These are phyloP conservation scores for Drosophila pachea DNA, from an alignment of 1,140 invertebrate species.

Conservation along the genomic window DNA sequence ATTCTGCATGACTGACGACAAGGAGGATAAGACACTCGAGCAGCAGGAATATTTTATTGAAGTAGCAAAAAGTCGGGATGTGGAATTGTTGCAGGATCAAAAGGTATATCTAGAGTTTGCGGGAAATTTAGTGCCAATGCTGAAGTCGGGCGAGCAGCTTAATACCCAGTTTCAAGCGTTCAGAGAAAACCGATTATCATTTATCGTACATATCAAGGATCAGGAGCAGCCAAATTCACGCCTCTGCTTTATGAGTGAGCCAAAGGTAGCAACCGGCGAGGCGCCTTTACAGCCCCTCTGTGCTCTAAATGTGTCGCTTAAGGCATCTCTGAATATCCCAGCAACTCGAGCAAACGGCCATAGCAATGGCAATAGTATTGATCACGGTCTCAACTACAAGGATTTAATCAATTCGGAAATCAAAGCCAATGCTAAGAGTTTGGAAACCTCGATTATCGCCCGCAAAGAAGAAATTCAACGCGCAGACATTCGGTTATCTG, in stretches of 20 bases:
- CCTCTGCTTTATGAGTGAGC: conserved; percentile 97
- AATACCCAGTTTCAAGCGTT: conserved; percentile 97
- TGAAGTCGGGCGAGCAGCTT: conserved; percentile 97
- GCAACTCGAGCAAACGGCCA: background rate
- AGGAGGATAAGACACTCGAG: conserved; percentile 98
- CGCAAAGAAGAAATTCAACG: conserved; percentile 53
- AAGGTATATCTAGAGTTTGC: conserved; percentile 97
- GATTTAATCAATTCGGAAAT: conserved; percentile 57
- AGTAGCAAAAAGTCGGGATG: conserved; percentile 97
- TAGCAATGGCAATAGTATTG: background rate
- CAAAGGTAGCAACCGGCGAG: conserved; percentile 91
- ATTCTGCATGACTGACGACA: conserved; percentile 99
- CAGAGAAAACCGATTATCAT: conserved; percentile 96
- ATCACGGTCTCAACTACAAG: conserved; percentile 40
- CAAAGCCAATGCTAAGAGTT: conserved; percentile 5
- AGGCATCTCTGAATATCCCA: conserved; percentile 63
- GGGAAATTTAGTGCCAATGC: conserved; percentile 97
- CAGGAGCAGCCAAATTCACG: conserved; percentile 87
- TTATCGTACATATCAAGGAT: conserved; percentile 95
- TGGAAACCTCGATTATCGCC: too few relatives aligned
- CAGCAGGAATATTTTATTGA: conserved; percentile 97
- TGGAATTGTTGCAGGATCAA: conserved; percentile 98
- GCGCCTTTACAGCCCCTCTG: conserved; percentile 96
- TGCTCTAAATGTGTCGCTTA: conserved; percentile 97
- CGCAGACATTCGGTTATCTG: conserved; percentile 85